These are phyloP conservation scores for Dasypolia templi DNA, from an alignment of 2,888 invertebrate genomes.

Conservation along the genomic window DNA sequence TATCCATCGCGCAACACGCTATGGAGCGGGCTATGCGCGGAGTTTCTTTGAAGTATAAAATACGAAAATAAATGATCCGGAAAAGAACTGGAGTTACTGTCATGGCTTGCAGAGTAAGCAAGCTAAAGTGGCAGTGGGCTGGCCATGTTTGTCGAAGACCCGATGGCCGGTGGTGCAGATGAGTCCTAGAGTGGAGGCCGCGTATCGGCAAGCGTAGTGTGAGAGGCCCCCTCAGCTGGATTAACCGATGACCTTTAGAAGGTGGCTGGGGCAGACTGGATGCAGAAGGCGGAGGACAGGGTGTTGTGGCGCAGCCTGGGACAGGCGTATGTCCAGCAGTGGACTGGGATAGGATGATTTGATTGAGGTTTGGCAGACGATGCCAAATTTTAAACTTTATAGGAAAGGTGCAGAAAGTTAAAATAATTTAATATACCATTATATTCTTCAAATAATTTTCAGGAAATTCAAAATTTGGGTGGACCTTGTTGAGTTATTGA, in stretches of 20 bases:
- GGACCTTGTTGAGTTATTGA: not conserved
- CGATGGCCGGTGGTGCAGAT: too few relatives aligned
- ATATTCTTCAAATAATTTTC: not conserved
- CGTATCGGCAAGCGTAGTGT: too few relatives aligned
- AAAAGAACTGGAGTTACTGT: too few relatives aligned
- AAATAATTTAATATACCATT: not conserved
- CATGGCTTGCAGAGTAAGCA: too few relatives aligned
- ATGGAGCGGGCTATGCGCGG: too few relatives aligned
- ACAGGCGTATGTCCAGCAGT: not conserved
- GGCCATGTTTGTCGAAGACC: too few relatives aligned
- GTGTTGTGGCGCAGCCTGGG: not conserved
- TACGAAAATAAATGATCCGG: too few relatives aligned
- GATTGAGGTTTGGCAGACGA: not conserved
- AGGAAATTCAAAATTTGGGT: not conserved
- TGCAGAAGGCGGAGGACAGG: not conserved
- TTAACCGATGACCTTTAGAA: not conserved
- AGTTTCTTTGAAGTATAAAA: too few relatives aligned
- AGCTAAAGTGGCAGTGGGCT: too few relatives aligned
- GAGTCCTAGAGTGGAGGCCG: too few relatives aligned
- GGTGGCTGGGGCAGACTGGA: not conserved
- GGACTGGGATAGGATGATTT: not conserved
- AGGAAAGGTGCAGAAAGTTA: not conserved
- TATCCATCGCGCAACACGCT: too few relatives aligned
- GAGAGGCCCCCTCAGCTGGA: too few relatives aligned
- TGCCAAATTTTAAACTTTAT: not conserved